A percentile compares a stretch with the other conserved stretches of the same genome.
Evolutionary conservation across 2,888 invertebrate species (phyloP).

Genomic region (Ophion ventricosus): DNA sequence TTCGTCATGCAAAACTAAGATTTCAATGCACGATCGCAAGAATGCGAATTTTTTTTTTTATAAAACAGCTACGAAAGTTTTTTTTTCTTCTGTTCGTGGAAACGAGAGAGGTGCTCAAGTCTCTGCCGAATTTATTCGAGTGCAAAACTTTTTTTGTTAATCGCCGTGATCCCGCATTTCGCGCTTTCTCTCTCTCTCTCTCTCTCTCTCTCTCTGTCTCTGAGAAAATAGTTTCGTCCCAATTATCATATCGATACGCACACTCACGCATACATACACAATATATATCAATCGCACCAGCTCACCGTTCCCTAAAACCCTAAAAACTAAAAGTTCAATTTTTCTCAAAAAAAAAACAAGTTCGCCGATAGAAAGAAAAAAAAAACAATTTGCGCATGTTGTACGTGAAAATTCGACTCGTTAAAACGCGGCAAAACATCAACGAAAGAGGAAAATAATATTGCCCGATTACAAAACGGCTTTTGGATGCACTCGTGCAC

Average conservation of each 20-base stretch:
- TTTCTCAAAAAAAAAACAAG: slow-evolving; percentile 2
- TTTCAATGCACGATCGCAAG: background rate
- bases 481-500: too few species aligned
- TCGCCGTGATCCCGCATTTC: background rate
- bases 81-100: background rate
- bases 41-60: background rate
- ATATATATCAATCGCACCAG: slow-evolving; percentile 25
- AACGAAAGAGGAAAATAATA: background rate
- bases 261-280: background rate
- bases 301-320: slow-evolving; percentile 26
- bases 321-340: slow-evolving; percentile 28
- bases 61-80: background rate
- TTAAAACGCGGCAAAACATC: background rate
- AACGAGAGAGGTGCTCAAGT: background rate
- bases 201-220: background rate
- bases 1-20: background rate
- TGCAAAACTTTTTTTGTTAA: background rate
- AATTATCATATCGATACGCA: background rate
- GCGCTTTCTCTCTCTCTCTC: background rate
- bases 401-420: background rate
- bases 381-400: slow-evolving; percentile 13
- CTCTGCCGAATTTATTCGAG: background rate
- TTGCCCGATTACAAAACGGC: too few species aligned
- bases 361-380: slow-evolving; percentile 25
- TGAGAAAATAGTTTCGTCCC: slow-evolving; percentile 5